A percentile compares a stretch with the other conserved stretches of the same genome.
Evolutionary conservation across 2,888 invertebrate species (phyloP).

Genomic region (Zonitis immaculata): DNA sequence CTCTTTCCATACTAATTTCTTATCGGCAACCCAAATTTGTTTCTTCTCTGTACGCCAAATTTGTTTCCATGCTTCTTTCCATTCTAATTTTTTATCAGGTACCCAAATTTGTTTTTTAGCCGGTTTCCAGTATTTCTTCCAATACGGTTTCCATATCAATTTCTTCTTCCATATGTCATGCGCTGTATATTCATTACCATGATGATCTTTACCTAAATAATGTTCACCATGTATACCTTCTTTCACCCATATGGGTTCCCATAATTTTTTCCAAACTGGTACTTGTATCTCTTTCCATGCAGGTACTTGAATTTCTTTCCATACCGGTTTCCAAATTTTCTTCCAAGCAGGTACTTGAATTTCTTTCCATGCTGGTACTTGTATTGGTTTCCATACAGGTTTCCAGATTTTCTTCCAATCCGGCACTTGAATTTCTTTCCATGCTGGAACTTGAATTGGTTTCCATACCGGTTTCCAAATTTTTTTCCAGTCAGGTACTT

Average conservation of each 20-base stretch:
- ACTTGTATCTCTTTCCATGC: constrained; percentile 54
- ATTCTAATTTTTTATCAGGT: constrained; percentile 58
- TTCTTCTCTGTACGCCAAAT: constrained; percentile 67
- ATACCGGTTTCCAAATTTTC: constrained; percentile 67
- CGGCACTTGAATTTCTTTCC: constrained; percentile 67
- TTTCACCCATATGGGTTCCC: constrained; percentile 72
- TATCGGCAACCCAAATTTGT: constrained; percentile 57
- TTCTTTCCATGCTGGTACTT: constrained; percentile 68
- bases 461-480: constrained; percentile 44
- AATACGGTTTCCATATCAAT: constrained; percentile 71
- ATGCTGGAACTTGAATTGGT: constrained; percentile 60
- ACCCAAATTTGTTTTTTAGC: constrained; percentile 70
- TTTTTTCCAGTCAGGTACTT: constrained; percentile 64
- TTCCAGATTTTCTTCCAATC: constrained; percentile 63
- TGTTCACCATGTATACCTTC: constrained; percentile 76
- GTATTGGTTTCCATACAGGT: constrained; percentile 63
- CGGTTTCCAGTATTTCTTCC: constrained; percentile 74
- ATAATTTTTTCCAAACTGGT: constrained; percentile 63
- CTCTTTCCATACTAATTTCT: constrained; percentile 56
- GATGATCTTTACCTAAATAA: constrained; percentile 72
- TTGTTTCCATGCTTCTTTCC: constrained; percentile 61
- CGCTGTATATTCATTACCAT: constrained; percentile 77
- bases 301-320: constrained; percentile 66
- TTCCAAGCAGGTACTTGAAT: constrained; percentile 60
- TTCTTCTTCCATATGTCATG: constrained; percentile 82